Evolutionary conservation across 1,140 invertebrate genomes (phyloP).

Genomic region (Odontomachus brunneus): DNA sequence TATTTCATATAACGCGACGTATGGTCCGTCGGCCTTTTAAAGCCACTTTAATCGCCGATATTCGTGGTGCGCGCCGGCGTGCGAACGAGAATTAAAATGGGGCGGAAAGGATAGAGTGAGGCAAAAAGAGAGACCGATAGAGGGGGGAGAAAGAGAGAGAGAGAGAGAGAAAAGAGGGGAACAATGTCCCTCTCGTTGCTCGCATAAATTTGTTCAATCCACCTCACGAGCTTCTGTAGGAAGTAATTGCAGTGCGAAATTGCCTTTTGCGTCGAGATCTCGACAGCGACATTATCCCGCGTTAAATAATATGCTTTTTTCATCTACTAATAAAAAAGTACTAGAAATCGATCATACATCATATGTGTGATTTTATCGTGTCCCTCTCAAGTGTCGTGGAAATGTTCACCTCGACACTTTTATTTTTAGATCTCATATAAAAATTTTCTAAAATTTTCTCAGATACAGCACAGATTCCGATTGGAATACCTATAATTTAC

Average conservation of each 20-base stretch:
- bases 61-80: conserved; percentile 19
- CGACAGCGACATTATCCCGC: conserved; percentile 47
- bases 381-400: background rate
- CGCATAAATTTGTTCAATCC: conserved; percentile 57
- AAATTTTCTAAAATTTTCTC: background rate
- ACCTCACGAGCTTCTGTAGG: conserved; percentile 18
- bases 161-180: conserved; percentile 8
- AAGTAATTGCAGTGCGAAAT: conserved; percentile 47
- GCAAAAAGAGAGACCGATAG: background rate
- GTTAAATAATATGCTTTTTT: conserved; percentile 28
- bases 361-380: background rate
- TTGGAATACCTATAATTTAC: no score
- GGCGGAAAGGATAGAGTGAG: conserved; percentile 11
- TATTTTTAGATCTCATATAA: no score
- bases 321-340: background rate
- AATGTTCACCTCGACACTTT: background rate
- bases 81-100: conserved; percentile 53
- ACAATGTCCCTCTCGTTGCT: conserved; percentile 35
- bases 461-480: no score
- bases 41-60: conserved; percentile 66
- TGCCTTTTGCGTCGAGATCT: conserved; percentile 35
- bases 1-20: conserved; percentile 56
- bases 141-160: background rate
- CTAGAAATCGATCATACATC: background rate
- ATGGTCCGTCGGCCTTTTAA: conserved; percentile 45